A percentile compares a stretch with the other conserved stretches of the same genome.
Conservation (phyloP, 1,140 invertebrate genomes). For the Drosophila watanabei region DNA sequence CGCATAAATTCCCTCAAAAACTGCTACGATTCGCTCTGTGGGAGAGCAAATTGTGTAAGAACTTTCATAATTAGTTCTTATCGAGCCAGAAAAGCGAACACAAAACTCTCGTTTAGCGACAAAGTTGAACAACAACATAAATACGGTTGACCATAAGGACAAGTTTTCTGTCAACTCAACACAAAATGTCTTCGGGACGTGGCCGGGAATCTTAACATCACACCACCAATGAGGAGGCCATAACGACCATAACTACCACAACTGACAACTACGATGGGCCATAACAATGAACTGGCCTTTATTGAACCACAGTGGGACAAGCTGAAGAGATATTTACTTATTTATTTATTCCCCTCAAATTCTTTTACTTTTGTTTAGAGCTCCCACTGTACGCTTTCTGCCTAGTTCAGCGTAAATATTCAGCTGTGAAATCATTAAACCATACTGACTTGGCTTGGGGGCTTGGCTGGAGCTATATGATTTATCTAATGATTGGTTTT, state of each 20-base stretch:
- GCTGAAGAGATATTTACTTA: background rate
- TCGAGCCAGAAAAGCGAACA: slow-evolving; percentile 37
- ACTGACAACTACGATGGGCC: slow-evolving; percentile 25
- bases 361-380: background rate
- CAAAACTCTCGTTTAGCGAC: slow-evolving; percentile 46
- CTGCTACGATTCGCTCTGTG: background rate
- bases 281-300: slow-evolving; percentile 42
- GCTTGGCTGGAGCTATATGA: slow-evolving; percentile 21
- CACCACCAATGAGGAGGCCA: slow-evolving; percentile 21
- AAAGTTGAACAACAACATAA: slow-evolving; percentile 47
- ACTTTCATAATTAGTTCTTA: slow-evolving; percentile 56
- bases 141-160: slow-evolving; percentile 44
- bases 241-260: slow-evolving; percentile 26
- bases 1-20: slow-evolving; percentile 16
- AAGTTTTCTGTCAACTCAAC: slow-evolving; percentile 54
- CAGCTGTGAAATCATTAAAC: slow-evolving; percentile 22
- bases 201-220: slow-evolving; percentile 34
- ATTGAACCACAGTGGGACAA: slow-evolving; percentile 33
- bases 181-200: slow-evolving; percentile 44
- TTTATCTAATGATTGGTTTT: slow-evolving; percentile 39
- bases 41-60: slow-evolving; percentile 16
- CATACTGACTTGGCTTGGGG: background rate
- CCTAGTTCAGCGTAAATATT: slow-evolving; percentile 48
- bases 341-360: background rate
- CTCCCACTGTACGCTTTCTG: slow-evolving; percentile 18